These are phyloP conservation scores for Regulus satrapa DNA, from an alignment of 2,113 vertebrate species.

Conservation along the genomic window DNA sequence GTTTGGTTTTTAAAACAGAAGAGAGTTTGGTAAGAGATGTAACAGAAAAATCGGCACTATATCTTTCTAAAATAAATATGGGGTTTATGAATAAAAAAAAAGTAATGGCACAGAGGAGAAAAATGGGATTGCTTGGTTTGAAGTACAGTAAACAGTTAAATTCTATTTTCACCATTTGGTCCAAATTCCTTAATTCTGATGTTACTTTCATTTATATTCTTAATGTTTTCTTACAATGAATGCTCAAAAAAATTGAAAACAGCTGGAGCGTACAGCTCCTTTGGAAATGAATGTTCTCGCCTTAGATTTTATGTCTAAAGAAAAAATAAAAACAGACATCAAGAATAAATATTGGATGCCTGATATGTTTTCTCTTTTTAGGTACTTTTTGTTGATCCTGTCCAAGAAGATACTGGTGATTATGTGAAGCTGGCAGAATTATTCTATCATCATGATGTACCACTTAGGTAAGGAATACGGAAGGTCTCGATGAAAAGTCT, in stretches of 20 bases:
- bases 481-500: neutral
- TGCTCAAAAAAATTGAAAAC: neutral
- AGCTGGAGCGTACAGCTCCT: neutral
- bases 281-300: neutral
- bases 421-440: slow-evolving; percentile 86
- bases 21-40: neutral
- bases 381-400: slow-evolving; percentile 91
- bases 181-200: slow-evolving; percentile 6
- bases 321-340: neutral
- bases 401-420: slow-evolving; percentile 79
- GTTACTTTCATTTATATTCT: neutral
- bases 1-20: neutral
- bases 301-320: neutral
- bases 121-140: neutral
- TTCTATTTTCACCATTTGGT: neutral
- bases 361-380: slow-evolving; percentile 59
- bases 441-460: slow-evolving; percentile 87
- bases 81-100: neutral
- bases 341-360: neutral
- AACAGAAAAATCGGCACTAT: neutral
- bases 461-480: slow-evolving; percentile 81
- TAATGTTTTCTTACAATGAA: neutral
- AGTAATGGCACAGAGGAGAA: neutral
- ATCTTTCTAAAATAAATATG: neutral
- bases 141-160: neutral